phyloP scores from a whole-genome alignment of 2,888 invertebrate species.

The Apantesis nais region DNA sequence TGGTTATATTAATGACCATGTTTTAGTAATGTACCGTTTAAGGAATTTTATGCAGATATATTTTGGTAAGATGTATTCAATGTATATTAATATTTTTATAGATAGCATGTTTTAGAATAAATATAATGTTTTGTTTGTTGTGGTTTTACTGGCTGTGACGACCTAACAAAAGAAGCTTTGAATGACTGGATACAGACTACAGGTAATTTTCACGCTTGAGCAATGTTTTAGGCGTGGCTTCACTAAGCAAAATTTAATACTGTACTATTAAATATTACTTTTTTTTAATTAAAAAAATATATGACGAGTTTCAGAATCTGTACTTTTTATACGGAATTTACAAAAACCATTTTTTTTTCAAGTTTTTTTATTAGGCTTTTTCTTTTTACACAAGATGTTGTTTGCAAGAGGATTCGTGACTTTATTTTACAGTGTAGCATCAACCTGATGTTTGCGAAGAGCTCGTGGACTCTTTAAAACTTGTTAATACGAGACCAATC shows the following conservation, averaged over 20 bases:
- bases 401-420: not conserved
- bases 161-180: slow-evolving; percentile 67
- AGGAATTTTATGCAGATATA: slow-evolving; percentile 60
- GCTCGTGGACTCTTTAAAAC: not conserved
- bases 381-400: not conserved
- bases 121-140: slow-evolving; percentile 81
- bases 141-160: slow-evolving; percentile 77
- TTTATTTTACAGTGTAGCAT: not conserved
- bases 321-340: not conserved
- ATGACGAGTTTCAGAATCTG: not conserved
- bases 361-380: not conserved
- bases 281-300: not conserved
- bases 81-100: slow-evolving; percentile 67
- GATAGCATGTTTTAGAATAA: slow-evolving; percentile 80
- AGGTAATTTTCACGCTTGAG: slow-evolving; percentile 24
- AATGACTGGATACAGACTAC: slow-evolving; percentile 22
- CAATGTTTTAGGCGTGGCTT: slow-evolving; percentile 20
- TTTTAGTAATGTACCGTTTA: slow-evolving; percentile 53
- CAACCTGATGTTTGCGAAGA: not conserved
- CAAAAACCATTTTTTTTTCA: not conserved
- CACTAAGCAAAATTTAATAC: slow-evolving; percentile 6
- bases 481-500: too few species aligned
- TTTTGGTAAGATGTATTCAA: slow-evolving; percentile 60
- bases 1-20: slow-evolving; percentile 40
- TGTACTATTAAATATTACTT: not conserved